Evolutionary conservation across 35 echinoderm and acorn worm species (phyloP), one percentile per base, ranked within the genome.

Genomic region (Strongylocentrotus purpuratus): DNA sequence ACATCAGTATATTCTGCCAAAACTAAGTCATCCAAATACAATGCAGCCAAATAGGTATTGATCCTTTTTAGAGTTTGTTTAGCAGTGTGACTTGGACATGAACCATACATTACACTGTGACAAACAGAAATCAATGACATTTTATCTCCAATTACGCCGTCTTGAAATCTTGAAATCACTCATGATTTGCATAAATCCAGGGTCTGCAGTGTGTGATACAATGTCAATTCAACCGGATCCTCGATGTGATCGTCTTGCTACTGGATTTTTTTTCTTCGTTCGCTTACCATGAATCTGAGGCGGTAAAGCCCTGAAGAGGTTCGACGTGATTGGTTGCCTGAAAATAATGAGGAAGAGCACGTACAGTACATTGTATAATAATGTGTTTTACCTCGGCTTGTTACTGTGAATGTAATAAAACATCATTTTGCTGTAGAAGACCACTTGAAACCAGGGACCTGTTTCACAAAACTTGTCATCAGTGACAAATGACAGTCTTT

Each of bases 111-210:
- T 71, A 71, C 61, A 71, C 8, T 7, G 28, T 78, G 28, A 28
- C 65, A 78, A 78, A n/a, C 20, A 78, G 65, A 78, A 78, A 78
- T 78, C 65, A 78, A 78, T 78, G 50, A 55, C 50, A 78, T 78
- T 78, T 28, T 78, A 78, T 78, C 65, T 78, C 20, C 65, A 78
- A 78, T 78, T 28, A 78, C 8, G 18, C 28, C 4, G 28, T 78
- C 22, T 28, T 78, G 20, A 78, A 78, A 28, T 78, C 65, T 18
- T 78, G 0, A 78, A 78, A n/a, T 78, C 65, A n/a, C 22, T 78
- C 61, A 22, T 78, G 65, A 78, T 78, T 78, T 78, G 65, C 65
- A 78, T 78, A 55, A n/a, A 22, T 78, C 65, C 65, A 78, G 65
- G 65, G 65, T 78, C 65, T 78, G 7, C 18, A 28, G 65, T 78